Base-by-base conservation (phyloP, 2,113 vertebrate species). In the Gymnarchus niloticus region DNA sequence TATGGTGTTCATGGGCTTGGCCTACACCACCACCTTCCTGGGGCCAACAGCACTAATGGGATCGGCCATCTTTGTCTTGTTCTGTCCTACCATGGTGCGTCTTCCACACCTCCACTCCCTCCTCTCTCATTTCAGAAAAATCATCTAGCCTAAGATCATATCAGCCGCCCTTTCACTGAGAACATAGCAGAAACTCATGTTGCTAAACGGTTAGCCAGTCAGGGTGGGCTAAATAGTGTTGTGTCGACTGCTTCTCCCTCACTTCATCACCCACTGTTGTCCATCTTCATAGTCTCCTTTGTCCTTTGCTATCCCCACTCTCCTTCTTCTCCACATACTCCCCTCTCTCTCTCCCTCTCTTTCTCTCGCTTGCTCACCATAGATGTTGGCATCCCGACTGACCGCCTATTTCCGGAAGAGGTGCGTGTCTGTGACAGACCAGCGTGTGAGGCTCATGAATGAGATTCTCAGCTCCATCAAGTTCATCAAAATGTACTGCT, bases 401-500 rank as follows among this genome's bases (percentile, higher is more conserved):
- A 96, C 95, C 2, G 95, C 94, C 41, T 93, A 96, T 88, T 95
- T 95, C 90, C 93, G 94, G 85, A 95, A 89, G 69, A 94, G 93
- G 92, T 95, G 95, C 44, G 92, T 96, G 89, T 37, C 2, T 8
- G 92, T 95, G 89, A 95, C 94, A 25, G 95, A 96, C 92, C 93
- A 84, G 65, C 94, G 95, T 3, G 93, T 96, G 87, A 90, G 94
- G 41, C 90, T 95, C 87, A 96, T 95, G 95, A 95, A 95, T 76
- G 95, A 96, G 91, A 95, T 96, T 88, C 89, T 96, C 86, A 89
- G 90, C 88, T 94, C 91, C 85, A 94, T 96, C 83, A 95, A 93
- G 92, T 95, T 95, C 93, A 95, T 96, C 92, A 96, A 96, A 93
- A 95, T 95, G 95, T 95, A 95, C 88, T 95, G 95, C 89, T 96